Conservation (phyloP, 92 coral and sea anemone species). For the Porites cylindrica region DNA sequence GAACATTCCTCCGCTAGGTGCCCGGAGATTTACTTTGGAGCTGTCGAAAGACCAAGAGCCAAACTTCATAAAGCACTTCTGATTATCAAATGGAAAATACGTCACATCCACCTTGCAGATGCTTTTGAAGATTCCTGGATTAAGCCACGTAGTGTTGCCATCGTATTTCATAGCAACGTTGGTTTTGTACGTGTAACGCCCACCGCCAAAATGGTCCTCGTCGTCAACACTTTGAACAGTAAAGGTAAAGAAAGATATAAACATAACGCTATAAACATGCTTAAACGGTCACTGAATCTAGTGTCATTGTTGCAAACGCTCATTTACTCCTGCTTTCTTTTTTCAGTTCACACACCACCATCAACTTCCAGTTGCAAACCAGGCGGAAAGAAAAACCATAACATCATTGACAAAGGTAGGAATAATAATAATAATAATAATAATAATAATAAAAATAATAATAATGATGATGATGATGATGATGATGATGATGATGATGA, state of each 20-base stretch:
- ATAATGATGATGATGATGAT: no score
- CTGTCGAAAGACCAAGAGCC: constrained; percentile 93
- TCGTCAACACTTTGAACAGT: constrained; percentile 81
- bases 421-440: no score
- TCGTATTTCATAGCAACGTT: constrained; percentile 66
- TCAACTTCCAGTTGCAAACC: no score
- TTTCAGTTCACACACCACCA: no score
- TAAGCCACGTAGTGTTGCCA: constrained; percentile 82
- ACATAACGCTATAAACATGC: not conserved
- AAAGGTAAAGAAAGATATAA: not conserved
- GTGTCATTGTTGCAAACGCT: not conserved
- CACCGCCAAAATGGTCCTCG: constrained; percentile 93
- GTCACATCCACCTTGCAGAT: constrained; percentile 86
- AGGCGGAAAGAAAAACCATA: no score
- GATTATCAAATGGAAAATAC: constrained; percentile 94
- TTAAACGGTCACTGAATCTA: not conserved
- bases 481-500: no score
- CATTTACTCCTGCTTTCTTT: no score
- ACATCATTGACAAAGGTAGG: no score
- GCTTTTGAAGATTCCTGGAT: constrained; percentile 89
- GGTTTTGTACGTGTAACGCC: constrained; percentile 81
- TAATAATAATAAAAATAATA: no score
- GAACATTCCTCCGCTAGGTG: constrained; percentile 34
- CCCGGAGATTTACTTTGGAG: constrained; percentile 64
- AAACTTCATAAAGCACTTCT: constrained; percentile 83